A percentile compares a stretch with the other conserved stretches of the same genome.
Evolutionary conservation across 2,113 vertebrate genomes (phyloP).

Genomic region (Centropristis striata): DNA sequence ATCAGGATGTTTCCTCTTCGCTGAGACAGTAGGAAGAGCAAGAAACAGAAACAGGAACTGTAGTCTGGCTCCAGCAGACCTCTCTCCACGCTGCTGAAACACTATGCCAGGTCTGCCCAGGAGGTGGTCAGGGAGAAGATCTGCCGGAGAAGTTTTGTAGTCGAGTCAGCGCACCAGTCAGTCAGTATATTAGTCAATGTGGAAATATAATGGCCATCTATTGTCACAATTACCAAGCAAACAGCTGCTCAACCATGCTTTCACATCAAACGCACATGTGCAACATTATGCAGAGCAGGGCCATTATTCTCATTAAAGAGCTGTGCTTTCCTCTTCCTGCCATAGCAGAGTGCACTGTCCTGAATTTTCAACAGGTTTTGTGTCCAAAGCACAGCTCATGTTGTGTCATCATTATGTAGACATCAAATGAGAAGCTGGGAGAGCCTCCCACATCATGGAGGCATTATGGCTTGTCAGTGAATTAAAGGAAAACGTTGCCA

Average conservation of each 20-base stretch:
- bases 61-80: constrained; percentile 61
- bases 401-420: background rate
- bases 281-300: background rate
- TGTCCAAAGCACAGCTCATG: background rate
- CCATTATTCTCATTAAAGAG: background rate
- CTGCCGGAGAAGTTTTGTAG: constrained; percentile 30
- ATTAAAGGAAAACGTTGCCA: background rate
- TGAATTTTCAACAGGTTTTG: background rate
- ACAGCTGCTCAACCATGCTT: background rate
- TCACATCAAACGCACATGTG: background rate
- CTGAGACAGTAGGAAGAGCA: constrained; percentile 66
- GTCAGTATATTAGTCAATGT: constrained; percentile 1
- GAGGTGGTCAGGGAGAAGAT: constrained; percentile 35
- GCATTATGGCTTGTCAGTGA: background rate
- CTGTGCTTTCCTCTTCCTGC: background rate
- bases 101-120: constrained; percentile 63
- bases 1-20: constrained; percentile 42
- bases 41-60: constrained; percentile 38
- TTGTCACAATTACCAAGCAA: background rate
- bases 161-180: constrained; percentile 16
- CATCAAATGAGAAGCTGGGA: background rate
- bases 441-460: background rate
- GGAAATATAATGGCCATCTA: background rate
- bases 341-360: background rate
- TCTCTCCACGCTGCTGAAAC: constrained; percentile 43